Evolutionary conservation across 2,888 invertebrate genomes (phyloP).

Genomic region (Phania funesta): DNA sequence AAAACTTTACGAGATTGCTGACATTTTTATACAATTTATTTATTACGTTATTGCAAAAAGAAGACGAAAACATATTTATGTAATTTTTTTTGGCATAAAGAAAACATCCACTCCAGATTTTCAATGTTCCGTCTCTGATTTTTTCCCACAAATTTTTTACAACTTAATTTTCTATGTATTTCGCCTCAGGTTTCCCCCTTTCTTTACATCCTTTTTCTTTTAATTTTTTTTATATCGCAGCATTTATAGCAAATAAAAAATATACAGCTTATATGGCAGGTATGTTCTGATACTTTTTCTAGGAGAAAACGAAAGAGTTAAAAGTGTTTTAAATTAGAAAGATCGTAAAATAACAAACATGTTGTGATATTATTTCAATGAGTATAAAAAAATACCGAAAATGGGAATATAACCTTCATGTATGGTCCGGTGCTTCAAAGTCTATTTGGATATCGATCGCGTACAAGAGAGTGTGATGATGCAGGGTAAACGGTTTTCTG

Average conservation of each 20-base stretch:
- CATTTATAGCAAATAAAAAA: slow-evolving; percentile 14
- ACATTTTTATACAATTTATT: slow-evolving; percentile 33
- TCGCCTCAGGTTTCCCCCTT: background rate
- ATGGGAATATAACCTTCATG: no score
- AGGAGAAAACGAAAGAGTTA: background rate
- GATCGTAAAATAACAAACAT: no score
- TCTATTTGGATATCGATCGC: no score
- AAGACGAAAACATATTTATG: background rate
- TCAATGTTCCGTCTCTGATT: slow-evolving; percentile 70
- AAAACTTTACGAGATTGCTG: background rate
- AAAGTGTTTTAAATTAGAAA: no score
- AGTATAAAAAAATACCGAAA: no score
- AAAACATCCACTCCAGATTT: slow-evolving; percentile 12
- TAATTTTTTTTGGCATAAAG: slow-evolving; percentile 5
- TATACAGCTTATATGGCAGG: slow-evolving; percentile 4
- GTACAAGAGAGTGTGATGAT: no score
- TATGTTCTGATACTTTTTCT: background rate
- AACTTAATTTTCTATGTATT: slow-evolving; percentile 67
- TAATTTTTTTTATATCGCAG: background rate
- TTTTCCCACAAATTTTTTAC: slow-evolving; percentile 69
- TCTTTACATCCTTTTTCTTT: background rate
- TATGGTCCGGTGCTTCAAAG: no score
- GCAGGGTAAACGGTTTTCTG: no score
- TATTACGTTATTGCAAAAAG: slow-evolving; percentile 2
- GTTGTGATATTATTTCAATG: no score